phyloP scores from a whole-genome alignment of 1,140 invertebrate species.

The Dolichoris vasculosae region DNA sequence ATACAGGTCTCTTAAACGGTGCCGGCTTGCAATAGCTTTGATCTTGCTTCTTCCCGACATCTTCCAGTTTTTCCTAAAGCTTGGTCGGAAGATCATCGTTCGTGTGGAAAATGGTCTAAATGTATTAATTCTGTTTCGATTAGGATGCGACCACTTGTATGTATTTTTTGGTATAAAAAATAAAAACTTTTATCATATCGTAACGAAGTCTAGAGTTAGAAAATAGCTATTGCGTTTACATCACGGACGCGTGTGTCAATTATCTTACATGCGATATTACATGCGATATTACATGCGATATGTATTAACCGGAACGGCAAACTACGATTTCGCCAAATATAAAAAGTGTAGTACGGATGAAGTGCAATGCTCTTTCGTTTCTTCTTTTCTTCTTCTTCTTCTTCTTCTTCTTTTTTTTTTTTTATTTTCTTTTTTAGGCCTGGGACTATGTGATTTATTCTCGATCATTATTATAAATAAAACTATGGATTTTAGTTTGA shows the following conservation, averaged over 20 bases:
- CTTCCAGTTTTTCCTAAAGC: slow-evolving; percentile 32
- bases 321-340: background rate
- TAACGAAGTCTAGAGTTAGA: slow-evolving; percentile 34
- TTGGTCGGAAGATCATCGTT: slow-evolving; percentile 31
- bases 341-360: background rate
- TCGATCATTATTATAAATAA: slow-evolving; percentile 35
- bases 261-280: slow-evolving; percentile 40
- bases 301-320: background rate
- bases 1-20: background rate
- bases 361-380: slow-evolving; percentile 36
- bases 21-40: slow-evolving; percentile 36
- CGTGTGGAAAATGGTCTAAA: background rate
- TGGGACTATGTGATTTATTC: slow-evolving; percentile 37
- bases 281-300: no score
- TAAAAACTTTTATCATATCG: slow-evolving; percentile 47
- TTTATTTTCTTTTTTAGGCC: slow-evolving; percentile 33
- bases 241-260: slow-evolving; percentile 41
- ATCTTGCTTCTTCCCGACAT: slow-evolving; percentile 43
- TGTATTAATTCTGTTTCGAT: slow-evolving; percentile 33
- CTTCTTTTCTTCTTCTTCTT: no score
- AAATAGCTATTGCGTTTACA: slow-evolving; percentile 24
- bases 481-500: slow-evolving; percentile 10
- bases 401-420: no score
- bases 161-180: slow-evolving; percentile 25
- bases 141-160: slow-evolving; percentile 33